Conservation (phyloP, 2,113 vertebrate species). For the Zingel zingel region DNA sequence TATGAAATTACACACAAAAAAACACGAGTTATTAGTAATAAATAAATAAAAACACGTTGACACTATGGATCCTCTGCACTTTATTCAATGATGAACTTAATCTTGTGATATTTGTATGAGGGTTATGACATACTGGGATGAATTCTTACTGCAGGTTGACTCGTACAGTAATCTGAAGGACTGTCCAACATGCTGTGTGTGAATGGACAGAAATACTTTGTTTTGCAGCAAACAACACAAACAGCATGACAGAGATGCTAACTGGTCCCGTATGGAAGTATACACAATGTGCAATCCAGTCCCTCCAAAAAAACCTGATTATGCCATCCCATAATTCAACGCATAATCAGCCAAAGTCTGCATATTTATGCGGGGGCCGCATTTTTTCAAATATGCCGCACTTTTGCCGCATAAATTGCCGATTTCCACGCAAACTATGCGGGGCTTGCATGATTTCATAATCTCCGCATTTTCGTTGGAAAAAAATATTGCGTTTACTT, state of each 20-base stretch:
- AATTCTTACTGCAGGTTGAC: background rate
- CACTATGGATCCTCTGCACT: slow-evolving; percentile 24
- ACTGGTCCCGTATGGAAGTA: slow-evolving; percentile 32
- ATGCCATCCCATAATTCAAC: too few relatives aligned
- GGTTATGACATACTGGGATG: slow-evolving; percentile 11
- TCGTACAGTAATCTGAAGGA: background rate
- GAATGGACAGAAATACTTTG: background rate
- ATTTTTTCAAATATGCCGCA: too few relatives aligned
- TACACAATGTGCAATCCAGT: background rate
- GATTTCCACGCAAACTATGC: too few relatives aligned
- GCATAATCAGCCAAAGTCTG: too few relatives aligned
- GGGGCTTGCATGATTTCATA: too few relatives aligned
- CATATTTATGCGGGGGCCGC: too few relatives aligned
- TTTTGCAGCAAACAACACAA: background rate
- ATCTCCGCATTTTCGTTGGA: too few relatives aligned
- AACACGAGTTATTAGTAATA: too few relatives aligned
- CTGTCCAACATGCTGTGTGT: slow-evolving; percentile 21
- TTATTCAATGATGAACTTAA: slow-evolving; percentile 39
- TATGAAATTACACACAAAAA: too few relatives aligned
- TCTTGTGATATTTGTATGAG: background rate
- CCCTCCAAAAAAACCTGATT: too few relatives aligned
- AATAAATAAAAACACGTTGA: background rate
- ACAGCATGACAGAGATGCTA: background rate
- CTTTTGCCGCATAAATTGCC: too few relatives aligned
- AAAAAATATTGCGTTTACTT: too few relatives aligned